Evolutionary conservation across 2,113 vertebrate genomes (phyloP).

Genomic region (Naja naja): DNA sequence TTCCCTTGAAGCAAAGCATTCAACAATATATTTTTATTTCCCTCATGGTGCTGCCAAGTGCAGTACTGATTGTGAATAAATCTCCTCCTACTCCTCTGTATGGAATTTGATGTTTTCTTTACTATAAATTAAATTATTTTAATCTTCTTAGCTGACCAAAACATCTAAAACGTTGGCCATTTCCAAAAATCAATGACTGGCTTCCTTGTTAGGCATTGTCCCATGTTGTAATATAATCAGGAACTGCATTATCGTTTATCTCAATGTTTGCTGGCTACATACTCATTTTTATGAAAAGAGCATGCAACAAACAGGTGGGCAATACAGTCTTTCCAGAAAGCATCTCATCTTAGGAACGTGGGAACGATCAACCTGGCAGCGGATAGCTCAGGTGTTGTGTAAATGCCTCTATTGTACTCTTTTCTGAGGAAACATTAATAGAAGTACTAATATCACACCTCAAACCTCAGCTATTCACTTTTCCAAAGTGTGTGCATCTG

Average conservation of each 20-base stretch:
- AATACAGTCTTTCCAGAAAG: constrained; percentile 66
- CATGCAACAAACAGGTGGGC: constrained; percentile 64
- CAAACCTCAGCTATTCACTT: constrained; percentile 15
- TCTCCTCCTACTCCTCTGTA: neutral
- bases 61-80: neutral
- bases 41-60: neutral
- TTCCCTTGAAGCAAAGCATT: neutral
- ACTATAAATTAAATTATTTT: neutral
- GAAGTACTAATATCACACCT: constrained; percentile 28
- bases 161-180: neutral
- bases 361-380: constrained; percentile 20
- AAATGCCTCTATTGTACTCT: constrained; percentile 32
- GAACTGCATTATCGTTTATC: constrained; percentile 44
- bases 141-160: neutral
- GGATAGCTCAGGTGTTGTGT: constrained; percentile 33
- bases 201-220: neutral
- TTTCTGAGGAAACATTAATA: constrained; percentile 15
- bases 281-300: constrained; percentile 59
- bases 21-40: neutral
- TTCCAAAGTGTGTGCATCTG: neutral
- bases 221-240: constrained; percentile 41
- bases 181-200: neutral
- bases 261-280: constrained; percentile 34
- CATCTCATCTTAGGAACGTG: constrained; percentile 50
- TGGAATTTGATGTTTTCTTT: neutral